Evolutionary conservation across 2,888 invertebrate species (phyloP).

Genomic region (Cheilosia soror): DNA sequence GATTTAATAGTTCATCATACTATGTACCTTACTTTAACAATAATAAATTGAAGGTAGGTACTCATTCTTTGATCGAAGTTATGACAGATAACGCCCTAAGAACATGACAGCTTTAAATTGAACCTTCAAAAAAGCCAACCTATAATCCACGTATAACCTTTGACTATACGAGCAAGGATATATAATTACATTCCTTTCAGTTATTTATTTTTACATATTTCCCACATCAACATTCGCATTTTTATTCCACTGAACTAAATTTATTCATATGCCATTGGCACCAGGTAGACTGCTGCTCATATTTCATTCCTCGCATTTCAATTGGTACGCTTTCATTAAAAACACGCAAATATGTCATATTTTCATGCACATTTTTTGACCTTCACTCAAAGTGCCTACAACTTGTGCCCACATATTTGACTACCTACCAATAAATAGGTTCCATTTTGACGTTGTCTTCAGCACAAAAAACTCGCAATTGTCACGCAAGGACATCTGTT

Average conservation of each 20-base stretch:
- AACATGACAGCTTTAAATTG: background rate
- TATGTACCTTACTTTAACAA: too few relatives aligned
- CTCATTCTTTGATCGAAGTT: too few relatives aligned
- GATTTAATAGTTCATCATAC: too few relatives aligned
- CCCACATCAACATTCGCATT: background rate
- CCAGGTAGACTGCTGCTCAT: constrained; percentile 16
- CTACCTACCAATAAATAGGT: constrained; percentile 2
- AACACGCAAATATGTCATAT: constrained; percentile 12
- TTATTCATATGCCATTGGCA: constrained; percentile 4
- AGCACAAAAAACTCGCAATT: constrained; percentile 16
- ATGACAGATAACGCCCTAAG: too few relatives aligned
- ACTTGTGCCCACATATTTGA: background rate
- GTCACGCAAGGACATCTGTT: constrained; percentile 49
- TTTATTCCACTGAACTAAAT: background rate
- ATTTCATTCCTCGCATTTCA: constrained; percentile 6
- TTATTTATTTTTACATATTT: too few relatives aligned
- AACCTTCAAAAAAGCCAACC: background rate
- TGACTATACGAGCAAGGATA: too few relatives aligned
- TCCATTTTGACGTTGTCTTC: background rate
- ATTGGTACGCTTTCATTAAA: background rate
- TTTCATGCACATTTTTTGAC: constrained; percentile 32
- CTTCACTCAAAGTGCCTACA: constrained; percentile 6
- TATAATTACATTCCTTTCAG: too few relatives aligned
- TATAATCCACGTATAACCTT: too few relatives aligned
- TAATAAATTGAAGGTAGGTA: too few relatives aligned